Conservation (phyloP, 2,888 invertebrate genomes). For the Phorcus lineatus region DNA sequence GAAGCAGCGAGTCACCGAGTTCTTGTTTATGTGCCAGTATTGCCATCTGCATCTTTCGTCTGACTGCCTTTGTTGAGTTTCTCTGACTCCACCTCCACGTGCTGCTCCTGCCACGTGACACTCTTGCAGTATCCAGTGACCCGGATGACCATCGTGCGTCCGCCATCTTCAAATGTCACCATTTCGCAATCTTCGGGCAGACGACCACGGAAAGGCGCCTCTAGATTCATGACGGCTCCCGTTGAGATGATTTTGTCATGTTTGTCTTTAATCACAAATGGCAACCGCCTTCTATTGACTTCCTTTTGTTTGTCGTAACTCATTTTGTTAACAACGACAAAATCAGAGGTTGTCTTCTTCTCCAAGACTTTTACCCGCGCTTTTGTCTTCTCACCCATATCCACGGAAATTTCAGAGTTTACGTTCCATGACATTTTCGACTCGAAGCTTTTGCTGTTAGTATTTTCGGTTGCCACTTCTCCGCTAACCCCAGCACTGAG, state of each 20-base stretch:
- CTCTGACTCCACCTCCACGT: conserved; percentile 13
- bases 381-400: neutral
- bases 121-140: conserved; percentile 2
- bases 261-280: conserved; percentile 15
- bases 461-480: neutral
- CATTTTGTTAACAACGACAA: neutral
- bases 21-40: too few species aligned
- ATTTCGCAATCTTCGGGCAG: conserved; percentile 1
- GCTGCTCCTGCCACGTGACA: conserved; percentile 11
- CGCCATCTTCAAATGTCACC: conserved; percentile 2
- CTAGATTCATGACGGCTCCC: neutral
- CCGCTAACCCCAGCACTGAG: conserved; percentile 1
- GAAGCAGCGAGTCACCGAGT: too few species aligned
- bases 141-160: conserved; percentile 10
- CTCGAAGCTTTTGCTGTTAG: conserved; percentile 11
- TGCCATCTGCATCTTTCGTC: too few species aligned
- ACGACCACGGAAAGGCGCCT: conserved; percentile 18
- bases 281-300: neutral
- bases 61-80: neutral
- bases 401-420: conserved; percentile 9
- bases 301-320: neutral
- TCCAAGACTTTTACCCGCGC: neutral
- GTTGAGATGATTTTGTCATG: neutral
- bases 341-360: neutral
- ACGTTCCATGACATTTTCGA: neutral